Base-by-base conservation (phyloP, 2,888 invertebrate genomes). In the Yponomeuta malinellus region DNA sequence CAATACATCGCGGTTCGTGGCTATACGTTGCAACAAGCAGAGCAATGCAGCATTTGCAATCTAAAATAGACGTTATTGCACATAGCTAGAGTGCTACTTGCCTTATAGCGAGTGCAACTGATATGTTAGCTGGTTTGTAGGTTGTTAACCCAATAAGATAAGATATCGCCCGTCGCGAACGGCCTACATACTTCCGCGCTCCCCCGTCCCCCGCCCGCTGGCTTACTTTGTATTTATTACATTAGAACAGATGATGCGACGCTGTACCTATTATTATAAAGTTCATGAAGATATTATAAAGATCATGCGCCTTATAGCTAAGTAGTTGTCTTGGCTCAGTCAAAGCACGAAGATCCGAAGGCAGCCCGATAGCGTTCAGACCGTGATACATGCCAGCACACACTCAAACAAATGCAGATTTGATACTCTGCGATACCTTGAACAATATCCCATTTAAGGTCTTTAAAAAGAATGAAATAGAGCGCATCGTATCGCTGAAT, bases 141-240 rank as follows among this genome's bases (percentile, higher is more conserved):
- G 91, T 91, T 89, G 84, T 90, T 91, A 87, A 90, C 91, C 91
- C 76, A 91, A 74, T 85, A 83, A 91, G 91, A 91, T 91, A 90
- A 77, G 80, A 77, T 89, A 90, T 90, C 89, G 82, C 75, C 70
- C 75, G 84, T 80, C 88, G 80, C 83, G 79, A 73, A 79, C 90
- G 88, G 80, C 91, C 90, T 90, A 91, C 90, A 88, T 90, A 87
- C 89, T 90, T 91, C 91, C 91, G 87, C 75, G 77, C 78, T 72
- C 70, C 70, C 52, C 52, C 69, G 31, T 43, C 23, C 69, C 29
- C 71, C 23, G 29, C 64, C 29, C 63, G 5, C 48, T 12, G 52
- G 23, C 23, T 63, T 71, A 66, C 64, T 52, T 31, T 48, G 65
- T 65, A 37, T 33, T 31, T 8, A 31, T 23, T 68, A 68, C 68